Conservation (phyloP, 2,797 vertebrate genomes). For the Ibycter americanus region DNA sequence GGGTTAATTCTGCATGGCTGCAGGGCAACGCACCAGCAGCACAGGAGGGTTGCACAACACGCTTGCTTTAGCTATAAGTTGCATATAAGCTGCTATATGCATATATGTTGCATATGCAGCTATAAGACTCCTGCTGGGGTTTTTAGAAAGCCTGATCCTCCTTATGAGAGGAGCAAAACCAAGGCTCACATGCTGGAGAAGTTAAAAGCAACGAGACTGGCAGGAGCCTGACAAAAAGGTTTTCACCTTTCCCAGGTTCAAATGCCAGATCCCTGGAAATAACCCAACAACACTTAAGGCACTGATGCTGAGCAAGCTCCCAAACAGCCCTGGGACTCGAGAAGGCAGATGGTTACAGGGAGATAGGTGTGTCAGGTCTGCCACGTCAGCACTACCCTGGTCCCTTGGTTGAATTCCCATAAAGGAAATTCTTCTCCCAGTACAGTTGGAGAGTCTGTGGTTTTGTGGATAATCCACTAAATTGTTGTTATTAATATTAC, state of each 20-base stretch:
- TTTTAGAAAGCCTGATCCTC: background rate
- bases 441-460: background rate
- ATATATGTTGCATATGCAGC: too few species aligned
- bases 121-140: background rate
- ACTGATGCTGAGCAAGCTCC: background rate
- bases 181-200: background rate
- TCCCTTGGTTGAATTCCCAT: background rate
- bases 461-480: background rate
- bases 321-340: background rate
- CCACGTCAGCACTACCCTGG: background rate
- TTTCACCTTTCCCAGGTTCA: background rate
- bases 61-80: background rate
- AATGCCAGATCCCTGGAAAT: background rate
- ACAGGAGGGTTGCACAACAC: accelerated
- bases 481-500: background rate
- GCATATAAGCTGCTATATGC: too few species aligned
- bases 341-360: background rate
- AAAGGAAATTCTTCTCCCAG: background rate
- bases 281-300: background rate
- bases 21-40: background rate
- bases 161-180: background rate
- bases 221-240: background rate
- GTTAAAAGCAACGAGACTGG: background rate
- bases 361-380: background rate
- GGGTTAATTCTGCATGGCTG: background rate